Conservation (phyloP, 2,113 vertebrate genomes). For the Gobio gobio region DNA sequence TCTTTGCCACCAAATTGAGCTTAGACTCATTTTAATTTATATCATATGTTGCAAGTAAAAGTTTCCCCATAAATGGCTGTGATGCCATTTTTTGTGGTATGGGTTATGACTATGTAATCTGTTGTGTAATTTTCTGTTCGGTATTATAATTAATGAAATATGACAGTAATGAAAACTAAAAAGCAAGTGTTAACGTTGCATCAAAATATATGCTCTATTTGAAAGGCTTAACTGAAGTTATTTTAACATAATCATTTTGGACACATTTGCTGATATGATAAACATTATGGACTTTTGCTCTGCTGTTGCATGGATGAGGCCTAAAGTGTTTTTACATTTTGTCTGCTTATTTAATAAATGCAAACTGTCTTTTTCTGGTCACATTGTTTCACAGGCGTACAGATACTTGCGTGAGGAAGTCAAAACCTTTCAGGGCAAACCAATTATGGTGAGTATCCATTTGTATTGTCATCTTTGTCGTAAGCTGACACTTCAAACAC, state of each 20-base stretch:
- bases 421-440: slow-evolving; percentile 99
- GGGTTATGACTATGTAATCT: not conserved
- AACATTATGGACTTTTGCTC: not conserved
- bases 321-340: not conserved
- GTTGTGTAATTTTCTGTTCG: not conserved
- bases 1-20: not conserved
- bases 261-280: not conserved
- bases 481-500: not conserved
- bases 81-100: not conserved
- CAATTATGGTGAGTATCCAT: slow-evolving; percentile 90
- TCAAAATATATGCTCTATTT: not conserved
- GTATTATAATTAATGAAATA: not conserved
- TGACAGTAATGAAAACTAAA: not conserved
- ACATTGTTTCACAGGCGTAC: slow-evolving; percentile 82
- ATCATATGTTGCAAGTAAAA: not conserved
- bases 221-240: not conserved
- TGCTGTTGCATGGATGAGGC: not conserved
- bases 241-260: not conserved
- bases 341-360: not conserved
- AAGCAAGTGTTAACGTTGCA: not conserved
- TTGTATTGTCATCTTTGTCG: not conserved
- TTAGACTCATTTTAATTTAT: not conserved
- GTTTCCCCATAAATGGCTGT: not conserved
- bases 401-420: slow-evolving; percentile 98
- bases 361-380: not conserved